Evolutionary conservation across 2,113 vertebrate species (phyloP).

Genomic region (Seriola dumerili): DNA sequence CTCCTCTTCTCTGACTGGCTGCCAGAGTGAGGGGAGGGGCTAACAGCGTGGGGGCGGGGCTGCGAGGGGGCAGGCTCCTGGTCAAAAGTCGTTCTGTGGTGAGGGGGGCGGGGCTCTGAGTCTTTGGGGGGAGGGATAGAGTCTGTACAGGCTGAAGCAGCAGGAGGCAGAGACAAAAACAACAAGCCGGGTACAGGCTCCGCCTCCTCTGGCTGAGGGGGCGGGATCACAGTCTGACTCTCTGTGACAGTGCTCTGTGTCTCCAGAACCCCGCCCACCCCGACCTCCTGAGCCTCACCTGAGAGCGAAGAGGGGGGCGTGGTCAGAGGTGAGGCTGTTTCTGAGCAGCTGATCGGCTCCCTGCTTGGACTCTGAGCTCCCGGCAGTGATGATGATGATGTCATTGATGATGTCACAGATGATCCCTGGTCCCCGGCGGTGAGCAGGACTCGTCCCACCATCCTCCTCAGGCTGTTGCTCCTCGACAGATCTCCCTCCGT

Average conservation of each 20-base stretch:
- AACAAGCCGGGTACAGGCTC: slow-evolving; percentile 91
- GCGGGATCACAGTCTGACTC: neutral
- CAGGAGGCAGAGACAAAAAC: slow-evolving; percentile 82
- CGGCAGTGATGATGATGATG: neutral
- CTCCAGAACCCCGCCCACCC: fast-evolving
- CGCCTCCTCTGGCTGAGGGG: slow-evolving; percentile 67
- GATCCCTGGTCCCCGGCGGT: slow-evolving; percentile 49
- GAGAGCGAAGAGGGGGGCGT: neutral
- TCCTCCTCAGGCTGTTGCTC: slow-evolving; percentile 90
- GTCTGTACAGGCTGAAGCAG: slow-evolving; percentile 1
- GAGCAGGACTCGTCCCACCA: slow-evolving; percentile 89
- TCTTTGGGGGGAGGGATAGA: neutral
- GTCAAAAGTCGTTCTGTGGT: slow-evolving; percentile 9
- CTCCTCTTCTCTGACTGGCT: slow-evolving; percentile 46
- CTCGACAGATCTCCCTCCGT: slow-evolving; percentile 83
- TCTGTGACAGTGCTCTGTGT: neutral
- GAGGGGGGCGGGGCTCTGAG: neutral
- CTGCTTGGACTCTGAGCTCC: neutral
- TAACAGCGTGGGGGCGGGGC: neutral
- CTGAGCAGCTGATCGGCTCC: neutral
- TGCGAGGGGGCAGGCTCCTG: neutral
- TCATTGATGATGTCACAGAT: neutral
- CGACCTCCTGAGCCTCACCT: neutral
- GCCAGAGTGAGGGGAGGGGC: neutral
- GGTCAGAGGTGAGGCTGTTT: neutral